A percentile compares a stretch with the other conserved stretches of the same genome.
Conservation (phyloP, 2,797 vertebrate genomes). For the Ispidina picta region DNA sequence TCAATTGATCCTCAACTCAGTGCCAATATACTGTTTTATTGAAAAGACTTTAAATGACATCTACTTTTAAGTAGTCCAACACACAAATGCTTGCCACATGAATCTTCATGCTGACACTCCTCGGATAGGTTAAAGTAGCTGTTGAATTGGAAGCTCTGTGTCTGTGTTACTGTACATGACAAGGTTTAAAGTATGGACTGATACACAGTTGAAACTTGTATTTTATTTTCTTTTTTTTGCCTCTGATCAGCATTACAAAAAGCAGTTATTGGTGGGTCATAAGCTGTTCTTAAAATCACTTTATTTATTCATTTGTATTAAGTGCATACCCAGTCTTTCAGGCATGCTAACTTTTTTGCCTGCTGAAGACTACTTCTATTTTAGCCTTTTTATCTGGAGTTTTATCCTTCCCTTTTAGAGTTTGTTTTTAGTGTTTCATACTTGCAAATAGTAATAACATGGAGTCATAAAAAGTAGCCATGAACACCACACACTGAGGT, state of each 20-base stretch:
- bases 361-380: not conserved
- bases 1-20: not conserved
- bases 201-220: not conserved
- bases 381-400: not conserved
- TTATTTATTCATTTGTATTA: not conserved
- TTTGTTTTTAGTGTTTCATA: not conserved
- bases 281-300: not conserved
- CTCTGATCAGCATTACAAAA: not conserved
- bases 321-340: not conserved
- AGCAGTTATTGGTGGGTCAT: not conserved
- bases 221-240: not conserved
- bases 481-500: not conserved
- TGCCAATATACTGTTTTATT: not conserved
- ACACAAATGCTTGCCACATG: not conserved
- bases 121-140: not conserved
- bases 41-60: not conserved
- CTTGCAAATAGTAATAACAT: not conserved
- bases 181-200: slow-evolving; percentile 15
- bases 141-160: not conserved
- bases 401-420: not conserved
- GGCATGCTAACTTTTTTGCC: not conserved
- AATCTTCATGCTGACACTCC: not conserved
- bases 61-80: not conserved
- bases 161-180: slow-evolving; percentile 66
- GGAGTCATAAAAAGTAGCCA: not conserved